Base-by-base conservation (phyloP, 2,113 vertebrate species). In the Hemibagrus wyckioides region DNA sequence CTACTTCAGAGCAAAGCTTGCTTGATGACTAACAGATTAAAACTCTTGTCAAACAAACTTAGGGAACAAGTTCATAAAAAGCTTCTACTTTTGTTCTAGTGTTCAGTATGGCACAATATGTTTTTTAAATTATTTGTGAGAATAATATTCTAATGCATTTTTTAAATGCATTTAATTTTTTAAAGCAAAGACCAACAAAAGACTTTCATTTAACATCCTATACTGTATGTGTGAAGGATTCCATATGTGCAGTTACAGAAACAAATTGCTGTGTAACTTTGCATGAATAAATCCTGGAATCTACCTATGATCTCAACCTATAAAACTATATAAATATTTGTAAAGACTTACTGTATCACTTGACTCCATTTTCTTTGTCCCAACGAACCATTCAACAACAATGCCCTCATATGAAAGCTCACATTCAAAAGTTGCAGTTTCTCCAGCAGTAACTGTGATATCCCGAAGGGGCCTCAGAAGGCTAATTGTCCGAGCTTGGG, bases 321-420 rank as follows among this genome's bases (percentile, higher is more conserved):
- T 65, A 75, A 36, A 57, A 28, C 82, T 75, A 83, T 50, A 19
- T 54, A 81, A 79, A 41, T 56, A 33, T 75, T 0, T 3, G 71
- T 52, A 76, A 19, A 63, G 36, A 92, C 93, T 95, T 95, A 99
- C 98, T 96, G 96, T 95, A 10, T 99, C 97, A 44, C 96, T 95
- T 88, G 97, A 94, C 88, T 98, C 97, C 93, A 99, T 92, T 92
- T 96, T 97, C 89, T 95, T 93, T 84, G 95, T 96, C 85, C 96
- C 95, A 89, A 99, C 92, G 91, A 97, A 97, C 98, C 98, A 99
- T 36, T 97, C 96, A 85, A 99, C 97, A 0, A 84, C 93, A 79
- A 99, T 99, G 86, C 97, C 98, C 76, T 99, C 98, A 8, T 98
- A 99, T 3, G 98, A 99, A 44, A 99, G 96, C 92, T 99, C 98